Conservation (phyloP, 1,140 invertebrate genomes). For the Cheumatopsyche charites region DNA sequence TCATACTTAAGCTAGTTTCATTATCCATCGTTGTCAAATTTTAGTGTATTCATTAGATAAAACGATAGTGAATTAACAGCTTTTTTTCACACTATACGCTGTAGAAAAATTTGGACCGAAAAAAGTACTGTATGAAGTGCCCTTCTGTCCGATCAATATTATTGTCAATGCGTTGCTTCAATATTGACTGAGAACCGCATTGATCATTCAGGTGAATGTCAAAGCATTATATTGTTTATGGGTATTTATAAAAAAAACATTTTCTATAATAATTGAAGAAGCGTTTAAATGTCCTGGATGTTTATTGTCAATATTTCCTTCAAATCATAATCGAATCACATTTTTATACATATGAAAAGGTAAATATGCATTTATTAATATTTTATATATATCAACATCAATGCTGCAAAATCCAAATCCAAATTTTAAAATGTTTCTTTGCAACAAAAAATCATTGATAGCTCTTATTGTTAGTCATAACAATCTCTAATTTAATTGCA, state of each 20-base stretch:
- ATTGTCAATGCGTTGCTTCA: too few species aligned
- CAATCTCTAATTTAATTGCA: not conserved
- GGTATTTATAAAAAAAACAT: not conserved
- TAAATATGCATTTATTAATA: too few species aligned
- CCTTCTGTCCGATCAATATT: too few species aligned
- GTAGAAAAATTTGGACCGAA: conserved; percentile 23
- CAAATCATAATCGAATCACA: too few species aligned
- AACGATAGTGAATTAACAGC: not conserved
- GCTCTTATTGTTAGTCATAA: not conserved
- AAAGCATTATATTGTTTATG: not conserved
- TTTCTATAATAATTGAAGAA: not conserved
- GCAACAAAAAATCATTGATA: not conserved
- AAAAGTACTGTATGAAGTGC: not conserved
- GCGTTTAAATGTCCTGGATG: not conserved
- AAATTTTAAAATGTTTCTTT: conserved; percentile 1
- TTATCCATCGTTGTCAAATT: too few species aligned
- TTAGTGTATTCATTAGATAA: too few species aligned
- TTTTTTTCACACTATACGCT: not conserved
- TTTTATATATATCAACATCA: too few species aligned
- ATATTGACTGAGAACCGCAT: not conserved
- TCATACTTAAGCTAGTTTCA: too few species aligned
- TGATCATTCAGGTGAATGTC: not conserved
- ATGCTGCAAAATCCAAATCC: too few species aligned
- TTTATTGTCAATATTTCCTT: too few species aligned
- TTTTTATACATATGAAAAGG: too few species aligned